Percentiles rank a stretch among this genome's conserved stretches.
These are phyloP conservation scores for Carassius carassius DNA, from an alignment of 2,113 vertebrate species.

Conservation along the genomic window DNA sequence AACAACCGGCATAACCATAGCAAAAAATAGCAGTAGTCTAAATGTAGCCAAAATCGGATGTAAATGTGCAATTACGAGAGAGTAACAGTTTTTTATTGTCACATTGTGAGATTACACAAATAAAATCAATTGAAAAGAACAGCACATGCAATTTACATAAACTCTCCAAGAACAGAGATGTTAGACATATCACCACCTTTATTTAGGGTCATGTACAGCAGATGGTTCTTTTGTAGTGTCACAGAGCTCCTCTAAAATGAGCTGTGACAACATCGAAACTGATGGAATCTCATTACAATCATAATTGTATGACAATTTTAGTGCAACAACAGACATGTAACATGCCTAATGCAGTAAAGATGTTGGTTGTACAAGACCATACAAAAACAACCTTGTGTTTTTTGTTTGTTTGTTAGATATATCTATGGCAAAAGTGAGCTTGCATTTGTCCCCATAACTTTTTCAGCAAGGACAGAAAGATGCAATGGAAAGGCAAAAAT, in stretches of 20 bases:
- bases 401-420: constrained; percentile 53
- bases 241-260: constrained; percentile 51
- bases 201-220: constrained; percentile 59
- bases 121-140: too few species aligned
- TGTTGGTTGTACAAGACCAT: constrained; percentile 60
- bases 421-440: constrained; percentile 54
- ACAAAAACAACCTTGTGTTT: constrained; percentile 54
- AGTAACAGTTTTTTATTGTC: too few species aligned
- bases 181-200: constrained; percentile 56
- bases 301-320: constrained; percentile 61
- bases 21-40: not conserved
- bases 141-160: not conserved
- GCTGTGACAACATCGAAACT: constrained; percentile 50
- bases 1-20: not conserved
- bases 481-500: constrained; percentile 50
- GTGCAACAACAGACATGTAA: constrained; percentile 60
- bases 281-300: constrained; percentile 59
- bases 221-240: constrained; percentile 50
- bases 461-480: constrained; percentile 54
- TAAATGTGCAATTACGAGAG: too few species aligned
- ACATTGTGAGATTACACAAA: too few species aligned
- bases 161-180: not conserved
- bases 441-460: constrained; percentile 56
- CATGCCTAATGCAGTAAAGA: constrained; percentile 60
- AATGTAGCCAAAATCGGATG: too few species aligned